These are phyloP conservation scores for Phataginus tricuspis DNA, from an alignment of 2,797 vertebrate genomes.

Conservation along the genomic window DNA sequence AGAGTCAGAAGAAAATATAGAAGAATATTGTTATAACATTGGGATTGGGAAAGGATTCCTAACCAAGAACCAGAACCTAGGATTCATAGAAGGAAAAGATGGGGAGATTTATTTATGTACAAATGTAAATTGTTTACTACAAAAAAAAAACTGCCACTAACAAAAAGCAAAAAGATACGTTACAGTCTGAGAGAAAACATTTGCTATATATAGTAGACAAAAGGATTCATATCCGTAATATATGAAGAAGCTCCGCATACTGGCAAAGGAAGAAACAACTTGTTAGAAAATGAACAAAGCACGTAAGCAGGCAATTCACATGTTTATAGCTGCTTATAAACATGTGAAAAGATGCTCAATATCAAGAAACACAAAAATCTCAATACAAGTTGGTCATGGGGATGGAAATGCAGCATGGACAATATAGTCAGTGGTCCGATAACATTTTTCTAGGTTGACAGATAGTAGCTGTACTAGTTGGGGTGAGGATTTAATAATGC, in stretches of 20 bases:
- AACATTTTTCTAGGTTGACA: too few species aligned
- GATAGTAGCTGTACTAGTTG: too few species aligned
- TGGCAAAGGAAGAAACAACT: neutral
- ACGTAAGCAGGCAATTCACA: neutral
- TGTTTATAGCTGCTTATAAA: neutral
- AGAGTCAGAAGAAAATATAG: neutral
- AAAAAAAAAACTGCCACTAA: neutral
- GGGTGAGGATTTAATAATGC: too few species aligned
- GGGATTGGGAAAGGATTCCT: neutral
- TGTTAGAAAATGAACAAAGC: neutral
- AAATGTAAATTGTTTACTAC: neutral
- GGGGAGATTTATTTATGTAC: neutral
- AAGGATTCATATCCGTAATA: neutral
- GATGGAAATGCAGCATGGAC: too few species aligned
- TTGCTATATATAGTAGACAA: neutral
- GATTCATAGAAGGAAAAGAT: neutral
- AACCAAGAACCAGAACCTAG: neutral
- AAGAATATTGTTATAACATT: neutral
- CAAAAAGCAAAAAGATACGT: neutral
- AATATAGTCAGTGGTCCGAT: too few species aligned
- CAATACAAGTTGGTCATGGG: too few species aligned
- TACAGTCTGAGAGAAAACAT: neutral
- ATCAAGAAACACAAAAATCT: neutral
- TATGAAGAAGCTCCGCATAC: neutral
- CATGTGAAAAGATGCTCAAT: neutral